Evolutionary conservation across 2,797 vertebrate genomes (phyloP).

Genomic region (Mergus octosetaceus): DNA sequence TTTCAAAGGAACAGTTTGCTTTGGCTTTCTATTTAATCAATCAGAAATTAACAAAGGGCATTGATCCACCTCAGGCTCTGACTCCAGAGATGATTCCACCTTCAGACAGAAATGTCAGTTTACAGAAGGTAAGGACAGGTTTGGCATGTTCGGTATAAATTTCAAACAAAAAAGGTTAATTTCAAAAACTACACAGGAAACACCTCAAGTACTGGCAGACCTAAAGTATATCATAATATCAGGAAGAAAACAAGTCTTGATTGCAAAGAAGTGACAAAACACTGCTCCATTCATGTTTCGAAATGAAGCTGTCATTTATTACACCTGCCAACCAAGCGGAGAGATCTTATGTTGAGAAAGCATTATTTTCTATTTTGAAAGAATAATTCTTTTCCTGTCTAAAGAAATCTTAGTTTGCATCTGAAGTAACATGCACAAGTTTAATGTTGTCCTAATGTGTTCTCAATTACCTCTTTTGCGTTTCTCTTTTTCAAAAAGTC

Average conservation of each 20-base stretch:
- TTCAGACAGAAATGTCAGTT: conserved; percentile 83
- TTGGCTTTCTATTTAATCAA: conserved; percentile 96
- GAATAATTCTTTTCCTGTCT: neutral
- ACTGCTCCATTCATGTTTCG: neutral
- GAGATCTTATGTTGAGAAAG: conserved; percentile 43
- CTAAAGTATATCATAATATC: neutral
- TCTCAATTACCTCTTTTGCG: neutral
- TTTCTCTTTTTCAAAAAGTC: neutral
- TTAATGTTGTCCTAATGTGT: neutral
- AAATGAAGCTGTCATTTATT: conserved; percentile 39
- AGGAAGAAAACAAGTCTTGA: neutral
- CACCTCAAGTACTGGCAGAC: neutral
- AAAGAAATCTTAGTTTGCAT: neutral
- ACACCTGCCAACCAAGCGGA: conserved; percentile 61
- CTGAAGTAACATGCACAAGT: neutral
- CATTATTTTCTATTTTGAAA: neutral
- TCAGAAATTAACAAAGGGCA: conserved; percentile 90
- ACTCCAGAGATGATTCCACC: conserved; percentile 95
- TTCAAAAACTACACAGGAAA: neutral
- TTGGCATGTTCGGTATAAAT: conserved; percentile 17
- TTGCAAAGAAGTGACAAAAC: neutral
- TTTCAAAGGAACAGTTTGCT: conserved; percentile 96
- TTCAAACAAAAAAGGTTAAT: neutral
- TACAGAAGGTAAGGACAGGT: conserved; percentile 80
- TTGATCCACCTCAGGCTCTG: conserved; percentile 92